These are phyloP conservation scores for Lucinisca nassula DNA, from an alignment of 2,888 invertebrate genomes.

Conservation along the genomic window DNA sequence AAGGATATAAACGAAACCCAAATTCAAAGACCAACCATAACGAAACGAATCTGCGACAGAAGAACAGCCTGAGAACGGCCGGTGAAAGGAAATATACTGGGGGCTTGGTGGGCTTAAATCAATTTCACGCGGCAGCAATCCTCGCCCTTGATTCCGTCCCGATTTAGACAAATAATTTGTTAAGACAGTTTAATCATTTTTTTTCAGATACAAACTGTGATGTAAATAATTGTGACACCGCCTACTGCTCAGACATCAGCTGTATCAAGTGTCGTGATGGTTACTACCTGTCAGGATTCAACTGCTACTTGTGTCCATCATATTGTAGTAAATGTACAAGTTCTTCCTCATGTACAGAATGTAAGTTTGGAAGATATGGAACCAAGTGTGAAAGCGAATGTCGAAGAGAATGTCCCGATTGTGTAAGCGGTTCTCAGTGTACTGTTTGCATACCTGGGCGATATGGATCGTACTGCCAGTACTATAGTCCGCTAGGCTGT, in stretches of 20 bases:
- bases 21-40: too few relatives aligned
- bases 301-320: not conserved
- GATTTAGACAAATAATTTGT: too few relatives aligned
- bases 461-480: not conserved
- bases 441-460: not conserved
- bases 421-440: not conserved
- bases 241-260: not conserved
- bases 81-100: too few relatives aligned
- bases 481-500: not conserved
- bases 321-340: not conserved
- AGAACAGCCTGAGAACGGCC: too few relatives aligned
- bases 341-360: not conserved
- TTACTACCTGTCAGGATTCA: not conserved
- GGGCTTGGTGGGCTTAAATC: too few relatives aligned
- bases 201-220: not conserved
- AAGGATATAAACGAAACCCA: too few relatives aligned
- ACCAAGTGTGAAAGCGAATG: not conserved
- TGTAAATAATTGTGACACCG: not conserved
- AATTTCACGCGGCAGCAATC: too few relatives aligned
- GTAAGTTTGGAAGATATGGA: not conserved
- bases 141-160: too few relatives aligned
- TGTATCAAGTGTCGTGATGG: not conserved
- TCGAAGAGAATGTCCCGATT: not conserved
- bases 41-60: too few relatives aligned
- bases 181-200: too few relatives aligned